Evolutionary conservation across 2,888 invertebrate species (phyloP), one percentile per base, ranked within the genome.

Genomic region (Mantis religiosa): DNA sequence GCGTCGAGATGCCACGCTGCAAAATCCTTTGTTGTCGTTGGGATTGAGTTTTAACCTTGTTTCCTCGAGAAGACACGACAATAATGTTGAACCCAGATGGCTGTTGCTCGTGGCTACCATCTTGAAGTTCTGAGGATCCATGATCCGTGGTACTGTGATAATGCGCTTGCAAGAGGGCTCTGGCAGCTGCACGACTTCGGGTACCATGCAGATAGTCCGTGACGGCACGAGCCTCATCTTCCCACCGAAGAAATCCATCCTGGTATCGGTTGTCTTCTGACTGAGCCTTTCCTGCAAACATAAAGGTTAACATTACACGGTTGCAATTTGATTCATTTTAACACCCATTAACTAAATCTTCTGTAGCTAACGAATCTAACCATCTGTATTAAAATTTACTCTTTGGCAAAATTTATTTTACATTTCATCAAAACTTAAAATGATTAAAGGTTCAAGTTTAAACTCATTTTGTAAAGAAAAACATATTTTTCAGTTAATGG

Each of bases 171-270:
- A 94, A 91, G 28, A 94, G 91, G 47, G 94, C 94, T 91, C 95
- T 93, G 28, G 94, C 93, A 0, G 94, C 94, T 8, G 94, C 94
- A 83, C 94, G 93, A 90, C 94, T 94, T 87, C 95, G 92, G 47
- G 93, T 94, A 1, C 95, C 94, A 91, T 95, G 95, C 15, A 95
- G 92, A 91, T 94, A 95, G 90, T 95, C 95, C 0, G 95, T 94
- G 9, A 95, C 95, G 3, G 94, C 93, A 91, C 95, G 94, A 1
- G 94, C 94, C 89, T 92, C 92, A 83, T 91, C 92, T 87, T 91
- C 95, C 28, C 95, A 93, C n/a, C 94, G 91, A 88, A 94, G 92
- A 4, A 71, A 71, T n/a, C 87, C 90, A 88, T 94, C 94, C 87
- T 94, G 94, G 91, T 94, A 93, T 28, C 93, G 91, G 85, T 92